Base-by-base conservation (phyloP, 2,888 invertebrate genomes). In the Drosophila nr. medialis region DNA sequence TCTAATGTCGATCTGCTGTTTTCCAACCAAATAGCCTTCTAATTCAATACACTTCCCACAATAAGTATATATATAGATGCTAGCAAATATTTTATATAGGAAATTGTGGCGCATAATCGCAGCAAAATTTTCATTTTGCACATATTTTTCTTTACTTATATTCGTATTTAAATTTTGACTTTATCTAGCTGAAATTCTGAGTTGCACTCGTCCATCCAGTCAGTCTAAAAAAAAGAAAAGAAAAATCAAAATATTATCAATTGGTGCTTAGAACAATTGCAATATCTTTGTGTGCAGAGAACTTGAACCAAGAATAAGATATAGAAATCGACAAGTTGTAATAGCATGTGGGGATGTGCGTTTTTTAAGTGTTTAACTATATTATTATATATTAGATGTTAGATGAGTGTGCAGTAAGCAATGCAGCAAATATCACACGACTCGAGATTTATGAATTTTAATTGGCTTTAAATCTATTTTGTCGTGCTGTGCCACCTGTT, bases 251-350 rank as follows among this genome's bases (percentile, higher is more conserved):
- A 49, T 56, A 64, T 48, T 64, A 51, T 64, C 45, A 55, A 54
- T 36, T 63, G 68, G 53, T 74, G 77, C 53, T 69, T 69, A 32
- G 48, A 54, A 48, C 36, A 58, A 40, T 27, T 65, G 49, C 56
- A 63, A 11, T 48, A 21, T 24, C 65, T 64, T 18, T 77, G 71
- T 66, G 29, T 77, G 65, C 64, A 62, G 21, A 77, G 64, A 59
- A 75, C 71, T 77, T 66, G 54, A 77, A 56, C 13, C n/a, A 4
- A 11, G 34, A 75, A 77, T 71, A 64, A 78, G 77, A 78, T 71
- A 63, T 15, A 27, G 7, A 29, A 38, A 55, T 36, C 27, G 13
- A 55, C 45, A 48, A 11, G 13, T 10, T 30, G 1, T 32, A 45
- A 40, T 48, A 42, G 34, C 15, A 5, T 40, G 34, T 55, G 21